A percentile compares a stretch with the other conserved stretches of the same genome.
phyloP scores from a whole-genome alignment of 2,113 vertebrate species.

The Eudorcas thomsonii region DNA sequence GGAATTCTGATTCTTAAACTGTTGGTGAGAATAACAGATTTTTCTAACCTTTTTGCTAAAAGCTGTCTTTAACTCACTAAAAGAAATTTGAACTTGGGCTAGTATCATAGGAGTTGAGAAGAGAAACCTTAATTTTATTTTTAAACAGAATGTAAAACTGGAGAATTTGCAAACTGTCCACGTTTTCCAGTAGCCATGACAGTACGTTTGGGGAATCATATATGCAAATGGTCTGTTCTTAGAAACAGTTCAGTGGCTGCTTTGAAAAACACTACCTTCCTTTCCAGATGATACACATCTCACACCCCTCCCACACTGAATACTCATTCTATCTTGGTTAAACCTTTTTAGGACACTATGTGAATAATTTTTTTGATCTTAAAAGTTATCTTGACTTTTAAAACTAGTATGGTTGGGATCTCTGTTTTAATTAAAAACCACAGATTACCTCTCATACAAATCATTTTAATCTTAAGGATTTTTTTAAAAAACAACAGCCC shows the following conservation, averaged over 20 bases:
- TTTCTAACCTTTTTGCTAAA: background rate
- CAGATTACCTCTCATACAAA: background rate
- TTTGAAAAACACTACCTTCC: background rate
- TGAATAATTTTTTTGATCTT: background rate
- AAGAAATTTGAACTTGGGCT: conserved; percentile 26
- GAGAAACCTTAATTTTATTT: conserved; percentile 21
- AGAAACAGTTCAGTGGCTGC: background rate
- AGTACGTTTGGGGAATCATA: background rate
- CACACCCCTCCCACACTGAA: background rate
- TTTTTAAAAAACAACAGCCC: background rate
- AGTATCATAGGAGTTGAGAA: background rate
- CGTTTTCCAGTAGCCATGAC: background rate
- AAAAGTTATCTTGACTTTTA: background rate
- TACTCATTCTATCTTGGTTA: background rate
- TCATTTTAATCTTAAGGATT: background rate
- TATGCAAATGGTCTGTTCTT: background rate
- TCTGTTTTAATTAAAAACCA: background rate
- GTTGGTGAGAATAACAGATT: background rate
- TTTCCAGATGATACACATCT: background rate
- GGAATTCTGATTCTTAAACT: background rate
- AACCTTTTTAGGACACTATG: background rate
- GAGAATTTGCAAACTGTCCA: background rate
- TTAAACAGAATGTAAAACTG: background rate
- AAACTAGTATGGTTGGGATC: background rate
- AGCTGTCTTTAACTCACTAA: background rate